A percentile compares a stretch with the other conserved stretches of the same genome.
Conservation (phyloP, 2,888 invertebrate species). For the Odontomyia ornata region DNA sequence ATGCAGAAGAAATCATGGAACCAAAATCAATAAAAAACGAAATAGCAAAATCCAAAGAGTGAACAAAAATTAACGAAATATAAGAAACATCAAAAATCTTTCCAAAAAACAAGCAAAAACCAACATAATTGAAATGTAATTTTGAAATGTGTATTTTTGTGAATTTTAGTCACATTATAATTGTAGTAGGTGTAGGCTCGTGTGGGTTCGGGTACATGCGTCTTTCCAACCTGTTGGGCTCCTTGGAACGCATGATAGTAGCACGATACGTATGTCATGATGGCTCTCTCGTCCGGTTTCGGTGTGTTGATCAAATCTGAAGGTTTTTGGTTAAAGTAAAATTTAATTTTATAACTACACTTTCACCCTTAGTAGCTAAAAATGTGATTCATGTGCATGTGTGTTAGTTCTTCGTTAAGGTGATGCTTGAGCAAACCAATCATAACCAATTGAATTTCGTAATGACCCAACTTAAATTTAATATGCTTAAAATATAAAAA, state of each 20-base stretch:
- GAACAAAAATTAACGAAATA: conserved; percentile 4
- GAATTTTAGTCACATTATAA: conserved; percentile 66
- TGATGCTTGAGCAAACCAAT: neutral
- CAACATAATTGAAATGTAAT: conserved; percentile 22
- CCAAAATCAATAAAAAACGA: conserved; percentile 45
- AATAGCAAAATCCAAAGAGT: conserved; percentile 13
- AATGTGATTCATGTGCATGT: neutral
- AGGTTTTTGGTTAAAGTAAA: conserved; percentile 48
- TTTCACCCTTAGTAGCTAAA: neutral
- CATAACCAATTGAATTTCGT: neutral
- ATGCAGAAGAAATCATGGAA: neutral
- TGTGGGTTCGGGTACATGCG: conserved; percentile 65
- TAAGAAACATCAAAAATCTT: conserved; percentile 39
- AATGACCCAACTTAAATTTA: no score
- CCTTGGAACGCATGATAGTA: conserved; percentile 99
- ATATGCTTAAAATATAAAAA: no score
- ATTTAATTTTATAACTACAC: neutral
- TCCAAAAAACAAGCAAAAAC: conserved; percentile 53
- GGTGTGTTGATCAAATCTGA: conserved; percentile 99
- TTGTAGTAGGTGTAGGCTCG: conserved; percentile 64
- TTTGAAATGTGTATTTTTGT: conserved; percentile 62
- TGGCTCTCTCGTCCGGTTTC: conserved; percentile 99
- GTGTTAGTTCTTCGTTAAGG: neutral
- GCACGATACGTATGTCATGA: conserved; percentile 99
- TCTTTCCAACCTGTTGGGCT: conserved; percentile 89